Evolutionary conservation across 2,888 invertebrate species (phyloP).

Genomic region (Adelognathus sp.): DNA sequence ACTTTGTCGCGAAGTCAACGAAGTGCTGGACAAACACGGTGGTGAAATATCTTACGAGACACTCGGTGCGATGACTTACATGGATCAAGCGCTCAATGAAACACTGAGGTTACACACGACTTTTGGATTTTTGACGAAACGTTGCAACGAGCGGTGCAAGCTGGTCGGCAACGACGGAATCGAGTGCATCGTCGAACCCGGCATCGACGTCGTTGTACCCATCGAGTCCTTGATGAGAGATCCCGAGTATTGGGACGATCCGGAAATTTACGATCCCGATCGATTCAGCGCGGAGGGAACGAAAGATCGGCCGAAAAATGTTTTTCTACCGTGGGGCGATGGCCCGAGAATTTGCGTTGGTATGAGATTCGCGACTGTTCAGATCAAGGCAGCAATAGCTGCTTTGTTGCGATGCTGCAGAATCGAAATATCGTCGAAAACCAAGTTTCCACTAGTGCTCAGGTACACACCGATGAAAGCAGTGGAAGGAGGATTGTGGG

Average conservation of each 20-base stretch:
- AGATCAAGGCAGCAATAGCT: constrained; percentile 63
- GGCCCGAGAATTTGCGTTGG: constrained; percentile 73
- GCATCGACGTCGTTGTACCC: constrained; percentile 60
- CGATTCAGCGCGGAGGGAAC: constrained; percentile 66
- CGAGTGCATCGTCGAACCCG: constrained; percentile 60
- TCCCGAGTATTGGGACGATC: constrained; percentile 64
- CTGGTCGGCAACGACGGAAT: constrained; percentile 70
- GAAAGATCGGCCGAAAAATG: constrained; percentile 56
- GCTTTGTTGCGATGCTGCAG: constrained; percentile 61
- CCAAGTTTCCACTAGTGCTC: constrained; percentile 60
- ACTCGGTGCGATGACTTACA: constrained; percentile 82
- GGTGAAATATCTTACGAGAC: constrained; percentile 81
- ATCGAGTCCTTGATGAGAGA: constrained; percentile 61
- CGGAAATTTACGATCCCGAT: constrained; percentile 69
- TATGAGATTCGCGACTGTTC: constrained; percentile 67
- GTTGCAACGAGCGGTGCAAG: constrained; percentile 64
- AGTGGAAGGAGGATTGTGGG: constrained; percentile 63
- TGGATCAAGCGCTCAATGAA: constrained; percentile 81
- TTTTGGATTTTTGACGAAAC: constrained; percentile 51
- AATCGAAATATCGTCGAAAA: constrained; percentile 65
- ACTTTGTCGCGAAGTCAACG: constrained; percentile 80
- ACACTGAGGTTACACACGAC: constrained; percentile 62
- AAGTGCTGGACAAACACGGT: constrained; percentile 72
- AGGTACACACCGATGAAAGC: constrained; percentile 1
- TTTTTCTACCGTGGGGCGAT: constrained; percentile 70